Percentiles rank a stretch among this genome's conserved stretches.
These are phyloP conservation scores for Pseudococcus longispinus DNA, from an alignment of 2,888 invertebrate genomes.

Conservation along the genomic window DNA sequence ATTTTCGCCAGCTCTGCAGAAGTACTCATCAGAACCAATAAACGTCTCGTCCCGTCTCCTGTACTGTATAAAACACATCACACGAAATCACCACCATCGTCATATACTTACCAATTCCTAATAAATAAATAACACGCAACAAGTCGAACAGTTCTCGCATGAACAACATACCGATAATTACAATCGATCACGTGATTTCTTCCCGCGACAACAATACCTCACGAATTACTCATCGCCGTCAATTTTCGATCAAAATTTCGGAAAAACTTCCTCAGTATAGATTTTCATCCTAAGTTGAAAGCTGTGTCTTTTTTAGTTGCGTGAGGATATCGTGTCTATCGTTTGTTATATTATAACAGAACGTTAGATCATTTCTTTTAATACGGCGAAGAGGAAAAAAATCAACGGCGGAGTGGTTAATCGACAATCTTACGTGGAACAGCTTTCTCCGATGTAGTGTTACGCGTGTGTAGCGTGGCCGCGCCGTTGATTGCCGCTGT, in stretches of 20 bases:
- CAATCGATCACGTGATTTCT: conserved; percentile 24
- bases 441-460: conserved; percentile 22
- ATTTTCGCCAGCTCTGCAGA: too few relatives aligned
- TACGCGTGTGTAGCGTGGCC: not conserved
- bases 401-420: not conserved
- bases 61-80: not conserved
- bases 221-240: not conserved
- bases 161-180: conserved; percentile 22
- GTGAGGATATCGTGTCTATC: not conserved
- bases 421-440: conserved; percentile 25
- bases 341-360: not conserved
- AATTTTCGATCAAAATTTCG: not conserved
- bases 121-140: conserved; percentile 28
- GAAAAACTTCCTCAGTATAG: not conserved
- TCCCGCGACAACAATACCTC: not conserved
- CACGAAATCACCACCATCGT: not conserved
- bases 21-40: too few relatives aligned
- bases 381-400: not conserved
- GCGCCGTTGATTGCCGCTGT: not conserved
- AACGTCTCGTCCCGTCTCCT: not conserved
- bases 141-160: conserved; percentile 16
- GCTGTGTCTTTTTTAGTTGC: not conserved
- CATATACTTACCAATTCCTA: not conserved
- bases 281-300: not conserved
- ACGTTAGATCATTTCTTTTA: conserved; percentile 14